Conservation (phyloP, 2,113 vertebrate species). For the Rhadina sibilatrix region DNA sequence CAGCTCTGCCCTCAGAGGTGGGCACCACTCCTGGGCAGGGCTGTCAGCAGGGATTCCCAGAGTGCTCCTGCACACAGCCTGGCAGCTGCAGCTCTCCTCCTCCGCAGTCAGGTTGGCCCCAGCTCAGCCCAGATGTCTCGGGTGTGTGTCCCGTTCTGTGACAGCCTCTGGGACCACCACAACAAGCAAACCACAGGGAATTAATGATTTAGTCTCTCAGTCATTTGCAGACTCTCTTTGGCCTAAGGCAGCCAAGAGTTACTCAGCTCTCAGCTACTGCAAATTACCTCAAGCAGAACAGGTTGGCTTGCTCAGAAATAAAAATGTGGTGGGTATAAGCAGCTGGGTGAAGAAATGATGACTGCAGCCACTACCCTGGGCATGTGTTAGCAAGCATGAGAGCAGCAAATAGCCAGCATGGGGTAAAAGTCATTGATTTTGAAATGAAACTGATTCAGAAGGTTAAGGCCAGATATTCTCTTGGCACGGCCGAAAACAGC, state of each 20-base stretch:
- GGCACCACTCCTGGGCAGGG: neutral
- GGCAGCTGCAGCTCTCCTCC: neutral
- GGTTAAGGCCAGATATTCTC: neutral
- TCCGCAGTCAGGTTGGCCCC: neutral
- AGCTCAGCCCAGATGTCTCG: rapidly evolving
- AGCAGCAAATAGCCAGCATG: neutral
- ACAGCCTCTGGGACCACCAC: neutral
- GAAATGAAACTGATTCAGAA: neutral
- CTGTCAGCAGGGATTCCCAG: neutral
- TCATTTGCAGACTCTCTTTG: neutral
- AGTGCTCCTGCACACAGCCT: neutral
- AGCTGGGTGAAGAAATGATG: neutral
- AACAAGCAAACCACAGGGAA: neutral
- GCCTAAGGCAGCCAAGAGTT: neutral
- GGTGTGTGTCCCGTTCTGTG: rapidly evolving
- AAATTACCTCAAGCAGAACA: neutral
- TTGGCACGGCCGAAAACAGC: neutral
- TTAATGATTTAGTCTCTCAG: neutral
- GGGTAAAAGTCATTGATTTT: neutral
- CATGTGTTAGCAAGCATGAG: neutral
- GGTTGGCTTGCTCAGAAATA: neutral
- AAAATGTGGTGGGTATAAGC: neutral
- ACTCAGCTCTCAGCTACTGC: neutral
- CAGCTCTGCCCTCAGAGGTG: neutral
- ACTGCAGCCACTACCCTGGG: neutral